Evolutionary conservation across 2,888 invertebrate species (phyloP), one percentile per base, ranked within the genome.

Genomic region (Patella caerulea): DNA sequence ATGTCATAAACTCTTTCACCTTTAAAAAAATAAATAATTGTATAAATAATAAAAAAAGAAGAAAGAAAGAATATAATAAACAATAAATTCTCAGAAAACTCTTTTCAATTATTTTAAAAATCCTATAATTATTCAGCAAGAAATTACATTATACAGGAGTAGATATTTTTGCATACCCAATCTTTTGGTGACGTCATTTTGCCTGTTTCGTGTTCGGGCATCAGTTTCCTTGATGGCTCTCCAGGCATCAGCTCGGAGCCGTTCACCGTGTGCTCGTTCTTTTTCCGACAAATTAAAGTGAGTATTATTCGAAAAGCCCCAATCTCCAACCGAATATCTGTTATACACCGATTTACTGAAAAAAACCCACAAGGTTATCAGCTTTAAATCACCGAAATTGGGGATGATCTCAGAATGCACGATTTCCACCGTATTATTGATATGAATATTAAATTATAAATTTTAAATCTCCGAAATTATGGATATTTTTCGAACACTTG

Each of bases 231-330:
- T 91, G 76, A 91, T 89, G 7, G 89, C 86, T 73, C 90, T 84
- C 86, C 88, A 89, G n/a, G 90, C 90, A 73, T 91, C 91, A 7
- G 88, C 87, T 72, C 91, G 80, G 9, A 91, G 85, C 59, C 90
- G 79, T 81, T 89, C 89, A 7, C 90, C 90, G 72, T 88, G 94
- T 86, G 94, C 95, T 90, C 97, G 94, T 91, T 96, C 96, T n/a
- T 95, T 95, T 89, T 97, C 96, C 0, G 97, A 95, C 90, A 97
- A 96, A 87, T 95, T 95, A 90, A 95, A 97, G 89, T 95, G 94
- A 90, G 89, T 92, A 88, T 91, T 92, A 90, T 96, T 96, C 88
- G 95, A 95, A 92, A 96, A 95, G 76, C 95, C 95, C 97, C 97
- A 98, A 93, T 98, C 97, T 81, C 95, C 94, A 75, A 96, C 96